Base-by-base conservation (phyloP, 2,888 invertebrate genomes). In the Polymixis flavicincta region DNA sequence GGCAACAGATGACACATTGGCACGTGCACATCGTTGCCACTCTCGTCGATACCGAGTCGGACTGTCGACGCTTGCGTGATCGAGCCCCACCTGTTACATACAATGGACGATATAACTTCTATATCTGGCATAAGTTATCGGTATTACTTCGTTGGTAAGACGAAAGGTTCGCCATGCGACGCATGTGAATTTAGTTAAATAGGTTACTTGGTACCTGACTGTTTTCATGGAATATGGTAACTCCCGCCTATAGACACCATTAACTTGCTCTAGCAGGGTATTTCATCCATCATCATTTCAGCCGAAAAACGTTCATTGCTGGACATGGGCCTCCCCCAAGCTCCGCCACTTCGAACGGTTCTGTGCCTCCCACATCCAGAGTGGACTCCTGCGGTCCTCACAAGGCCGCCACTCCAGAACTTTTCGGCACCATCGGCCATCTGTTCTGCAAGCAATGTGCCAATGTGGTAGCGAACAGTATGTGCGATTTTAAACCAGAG, bases 21-120 rank as follows among this genome's bases (percentile, higher is more conserved):
- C 3, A 98, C 97, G 92, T 97, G 97, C 0, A 99, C 97, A 88
- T 98, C 98, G 74, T 97, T 97, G 2, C 98, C 98, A 37, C 94
- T 92, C 74, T 97, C 97, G 82, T 97, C 98, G 42, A 97, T 97
- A 0, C 99, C 99, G 66, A 99, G 95, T 64, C 98, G 97, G 0
- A 99, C 97, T 0, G 99, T 99, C 0, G 99, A 98, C 0, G 99
- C 97, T 95, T 99, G 99, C 2, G 99, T 98, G 74, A 99, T 97
- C 0, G 99, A 99, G 0, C 99, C 99, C 91, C 97, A 98, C 97
- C 97, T 97, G 76, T 45, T 37, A 42, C 61, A 60, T 37, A 42
- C 61, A 60, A 70, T 82, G 5, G 19, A 54, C 25, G n/a, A 68
- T 80, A 61, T 37, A 54, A 42, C 19, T 70, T 42, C 74, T 75